These are phyloP conservation scores for Zaprionus kolodkinae DNA, from an alignment of 1,140 invertebrate genomes.

Conservation along the genomic window DNA sequence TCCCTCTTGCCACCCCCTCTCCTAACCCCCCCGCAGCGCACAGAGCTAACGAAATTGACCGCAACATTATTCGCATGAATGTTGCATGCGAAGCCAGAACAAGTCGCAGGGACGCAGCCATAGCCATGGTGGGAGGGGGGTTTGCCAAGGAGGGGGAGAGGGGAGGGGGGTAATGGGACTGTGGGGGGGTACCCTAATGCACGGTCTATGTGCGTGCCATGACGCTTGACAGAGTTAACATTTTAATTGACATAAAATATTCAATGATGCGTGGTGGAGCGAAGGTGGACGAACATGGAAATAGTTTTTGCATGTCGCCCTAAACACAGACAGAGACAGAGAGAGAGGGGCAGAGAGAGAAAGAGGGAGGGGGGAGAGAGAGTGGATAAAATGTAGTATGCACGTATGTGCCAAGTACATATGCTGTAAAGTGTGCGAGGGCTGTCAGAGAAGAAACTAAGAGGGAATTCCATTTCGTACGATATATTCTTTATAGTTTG, in stretches of 20 bases:
- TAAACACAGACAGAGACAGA: conserved; percentile 19
- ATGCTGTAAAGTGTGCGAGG: conserved; percentile 33
- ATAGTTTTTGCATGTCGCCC: conserved; percentile 65
- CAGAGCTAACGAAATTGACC: conserved; percentile 71
- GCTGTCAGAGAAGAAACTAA: conserved; percentile 1
- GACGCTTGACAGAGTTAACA: conserved; percentile 76
- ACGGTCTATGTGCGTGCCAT: conserved; percentile 45
- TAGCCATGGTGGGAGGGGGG: neutral
- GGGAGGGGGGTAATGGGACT: no score
- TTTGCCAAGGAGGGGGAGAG: neutral
- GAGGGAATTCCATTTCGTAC: no score
- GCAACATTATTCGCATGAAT: conserved; percentile 71
- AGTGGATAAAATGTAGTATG: neutral
- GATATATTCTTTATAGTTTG: no score
- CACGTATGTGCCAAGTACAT: conserved; percentile 3
- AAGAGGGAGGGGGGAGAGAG: no score
- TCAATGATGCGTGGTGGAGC: conserved; percentile 45
- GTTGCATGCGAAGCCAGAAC: conserved; percentile 52
- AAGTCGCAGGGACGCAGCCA: conserved; percentile 5
- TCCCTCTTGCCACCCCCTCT: neutral
- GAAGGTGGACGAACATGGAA: conserved; percentile 52
- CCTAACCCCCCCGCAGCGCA: neutral
- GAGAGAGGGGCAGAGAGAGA: neutral
- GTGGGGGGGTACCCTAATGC: conserved; percentile 13
- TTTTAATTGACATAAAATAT: conserved; percentile 81